phyloP scores from a whole-genome alignment of 1,140 invertebrate genomes.

The Muscidifurax raptorellus region DNA sequence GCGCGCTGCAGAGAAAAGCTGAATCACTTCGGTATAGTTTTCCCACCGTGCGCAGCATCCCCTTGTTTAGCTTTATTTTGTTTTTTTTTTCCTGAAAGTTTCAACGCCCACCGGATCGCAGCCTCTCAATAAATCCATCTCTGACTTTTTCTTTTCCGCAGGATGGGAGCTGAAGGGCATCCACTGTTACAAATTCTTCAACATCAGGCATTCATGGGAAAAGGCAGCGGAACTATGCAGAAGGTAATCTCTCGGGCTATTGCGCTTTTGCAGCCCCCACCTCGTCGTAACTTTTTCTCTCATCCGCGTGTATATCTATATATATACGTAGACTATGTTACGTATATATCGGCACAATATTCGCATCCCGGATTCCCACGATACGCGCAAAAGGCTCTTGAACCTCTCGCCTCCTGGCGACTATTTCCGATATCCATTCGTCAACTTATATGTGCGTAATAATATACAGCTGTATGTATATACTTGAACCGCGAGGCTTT shows the following conservation, averaged over 20 bases:
- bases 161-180: conserved; percentile 94
- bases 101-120: not conserved
- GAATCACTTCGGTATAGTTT: not conserved
- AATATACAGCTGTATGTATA: not conserved
- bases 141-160: conserved; percentile 68
- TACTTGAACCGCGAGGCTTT: not conserved
- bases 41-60: not conserved
- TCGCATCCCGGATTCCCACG: conserved; percentile 40
- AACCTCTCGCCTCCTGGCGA: not conserved
- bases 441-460: not conserved
- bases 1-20: too few species aligned
- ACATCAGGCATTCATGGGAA: conserved; percentile 96
- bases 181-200: conserved; percentile 97
- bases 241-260: conserved; percentile 80
- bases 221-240: conserved; percentile 95
- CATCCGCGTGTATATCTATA: not conserved
- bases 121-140: conserved; percentile 12
- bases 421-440: conserved; percentile 19
- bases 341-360: not conserved
- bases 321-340: not conserved
- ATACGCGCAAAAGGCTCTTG: not conserved
- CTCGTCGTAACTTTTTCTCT: not conserved
- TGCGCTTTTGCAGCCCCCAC: not conserved
- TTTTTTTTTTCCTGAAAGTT: not conserved
- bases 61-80: not conserved